Base-by-base conservation (phyloP, 2,797 vertebrate genomes). In the Sphenopsis melanotis region DNA sequence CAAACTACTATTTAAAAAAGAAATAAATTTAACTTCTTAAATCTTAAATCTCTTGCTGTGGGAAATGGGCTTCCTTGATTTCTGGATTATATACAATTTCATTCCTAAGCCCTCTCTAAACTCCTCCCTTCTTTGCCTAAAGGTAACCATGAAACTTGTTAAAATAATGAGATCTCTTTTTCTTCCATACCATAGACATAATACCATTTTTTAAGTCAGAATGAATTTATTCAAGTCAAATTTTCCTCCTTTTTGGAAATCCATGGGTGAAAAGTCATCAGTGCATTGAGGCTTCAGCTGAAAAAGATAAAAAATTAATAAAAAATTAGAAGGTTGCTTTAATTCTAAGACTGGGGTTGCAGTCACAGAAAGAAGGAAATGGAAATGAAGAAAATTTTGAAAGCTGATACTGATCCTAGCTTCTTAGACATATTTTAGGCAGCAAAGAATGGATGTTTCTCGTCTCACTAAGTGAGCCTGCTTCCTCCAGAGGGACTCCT, bases 361-460 rank as follows among this genome's bases (percentile, higher is more conserved):
- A 72, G 42, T 76, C 66, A 66, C 59, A 32, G 34, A 78, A 89
- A 63, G 22, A 87, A 79, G 14, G 17, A 70, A 74, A 74, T 15
- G 6, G 18, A 83, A 56, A 78, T 53, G 6, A 27, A 69, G 37
- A 32, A 82, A 88, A 69, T 39, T n/a, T 52, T 93, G 39, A 2
- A 6, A 69, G 4, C n/a, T 85, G 37, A 52, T 52, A 71, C 36
- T 37, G 23, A 68, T 70, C 20, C 21, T 49, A 77, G 22, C 17
- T 64, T 84, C 60, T 95, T 27, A 83, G 24, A 52, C 16, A n/a
- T 63, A 83, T 88, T 90, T 89, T 61, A 92, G 53, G 39, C 44
- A 82, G 77, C 55, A 82, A 86, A 90, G 42, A 78, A 60, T 75
- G 64, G 57, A 49, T 87, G 77, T 64, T 97, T 84, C 86, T 90